Conservation (phyloP, 2,888 invertebrate species). For the Enchytraeus crypticus region DNA sequence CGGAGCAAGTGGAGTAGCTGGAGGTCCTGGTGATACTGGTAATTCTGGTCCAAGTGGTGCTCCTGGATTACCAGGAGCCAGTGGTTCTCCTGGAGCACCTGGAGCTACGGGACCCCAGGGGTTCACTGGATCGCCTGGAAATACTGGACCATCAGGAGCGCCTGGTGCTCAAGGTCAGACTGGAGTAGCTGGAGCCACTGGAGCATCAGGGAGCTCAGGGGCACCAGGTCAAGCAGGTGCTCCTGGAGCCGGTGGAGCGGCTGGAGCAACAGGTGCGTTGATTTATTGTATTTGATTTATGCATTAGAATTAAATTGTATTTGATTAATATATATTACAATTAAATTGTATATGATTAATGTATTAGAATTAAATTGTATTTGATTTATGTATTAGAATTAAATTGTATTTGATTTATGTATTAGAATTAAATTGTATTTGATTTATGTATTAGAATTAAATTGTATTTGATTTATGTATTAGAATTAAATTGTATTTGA, state of each 20-base stretch:
- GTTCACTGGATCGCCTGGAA: background rate
- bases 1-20: constrained; percentile 1
- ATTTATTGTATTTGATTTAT: no score
- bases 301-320: no score
- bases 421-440: background rate
- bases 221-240: background rate
- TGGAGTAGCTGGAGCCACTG: constrained; percentile 1
- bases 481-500: no score
- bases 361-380: no score
- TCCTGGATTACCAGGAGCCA: background rate
- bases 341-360: no score
- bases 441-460: background rate
- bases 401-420: no score
- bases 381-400: no score
- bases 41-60: background rate
- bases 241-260: constrained; percentile 1
- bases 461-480: no score
- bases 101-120: constrained; percentile 9
- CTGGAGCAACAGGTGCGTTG: constrained; percentile 1
- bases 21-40: background rate
- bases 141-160: background rate
- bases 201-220: constrained; percentile 5
- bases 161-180: background rate
- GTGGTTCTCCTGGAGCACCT: constrained; percentile 2
- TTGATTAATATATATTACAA: no score